Base-by-base conservation (phyloP, 2,888 invertebrate genomes). In the Cataglyphis livida region DNA sequence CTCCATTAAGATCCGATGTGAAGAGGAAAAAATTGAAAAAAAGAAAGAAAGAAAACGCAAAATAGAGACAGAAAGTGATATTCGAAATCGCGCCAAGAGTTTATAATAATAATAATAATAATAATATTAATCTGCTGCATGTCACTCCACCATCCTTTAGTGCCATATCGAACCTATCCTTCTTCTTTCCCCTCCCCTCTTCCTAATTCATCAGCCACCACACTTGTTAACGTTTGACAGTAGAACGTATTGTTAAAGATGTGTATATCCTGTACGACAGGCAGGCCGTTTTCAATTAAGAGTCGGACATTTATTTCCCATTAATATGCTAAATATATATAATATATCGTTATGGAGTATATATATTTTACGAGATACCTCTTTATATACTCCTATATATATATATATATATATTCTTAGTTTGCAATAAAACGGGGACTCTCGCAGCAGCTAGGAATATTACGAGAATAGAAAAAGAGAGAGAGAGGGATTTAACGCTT, bases 141-240 rank as follows among this genome's bases (percentile, higher is more conserved):
- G 84, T 86, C 88, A 88, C 87, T 88, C 85, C 87, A 90, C 87
- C 87, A 90, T 90, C 89, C 87, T 91, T 90, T 91, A 92, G 92
- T 92, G 92, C 92, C 92, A 92, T 92, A 92, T 89, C 85, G 82
- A 91, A 88, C 65, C n/a, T 51, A n/a, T 51, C 48, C n/a, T 51
- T n/a, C 78, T 83, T 65, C 74, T 32, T 44, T 2, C 86, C 81
- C 32, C 21, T 70, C 41, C 12, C 84, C 79, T 81, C 28, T 57
- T 70, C 9, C 38, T 25, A n/a, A 38, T 68, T 81, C 86, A 85
- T 91, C 89, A 89, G 87, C 87, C 88, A 90, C 86, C 21, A 70
- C 70, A 88, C 87, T 90, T 88, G 91, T 91, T 89, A 88, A 91
- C 86, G 87, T 89, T 90, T 91, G 85, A 91, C 87, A 84, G 85